A percentile compares a stretch with the other conserved stretches of the same genome.
phyloP scores from a whole-genome alignment of 2,888 invertebrate species.

The Latrodectus elegans region DNA sequence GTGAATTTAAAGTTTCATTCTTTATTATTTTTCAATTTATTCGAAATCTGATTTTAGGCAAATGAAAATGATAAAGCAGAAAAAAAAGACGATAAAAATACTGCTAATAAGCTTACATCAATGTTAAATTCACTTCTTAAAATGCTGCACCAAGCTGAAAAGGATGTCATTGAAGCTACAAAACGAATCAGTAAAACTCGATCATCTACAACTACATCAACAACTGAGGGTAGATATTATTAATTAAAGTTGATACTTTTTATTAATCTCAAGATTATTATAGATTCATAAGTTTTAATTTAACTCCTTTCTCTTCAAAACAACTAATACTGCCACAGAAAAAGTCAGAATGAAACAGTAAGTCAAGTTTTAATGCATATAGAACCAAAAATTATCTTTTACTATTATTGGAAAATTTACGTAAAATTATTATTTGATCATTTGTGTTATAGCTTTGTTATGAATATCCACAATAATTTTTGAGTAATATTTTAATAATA shows the following conservation, averaged over 20 bases:
- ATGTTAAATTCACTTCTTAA: constrained; percentile 73
- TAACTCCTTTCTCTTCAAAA: no score
- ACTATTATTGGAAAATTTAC: no score
- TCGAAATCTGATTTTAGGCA: constrained; percentile 20
- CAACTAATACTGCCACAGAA: no score
- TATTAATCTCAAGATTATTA: background rate
- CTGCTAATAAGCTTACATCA: constrained; percentile 72
- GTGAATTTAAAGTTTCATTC: background rate
- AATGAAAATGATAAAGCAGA: constrained; percentile 31
- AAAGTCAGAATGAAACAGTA: no score
- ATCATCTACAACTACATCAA: constrained; percentile 6
- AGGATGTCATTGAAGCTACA: constrained; percentile 63
- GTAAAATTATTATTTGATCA: no score
- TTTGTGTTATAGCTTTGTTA: no score
- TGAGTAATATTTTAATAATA: no score
- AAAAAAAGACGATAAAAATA: constrained; percentile 71
- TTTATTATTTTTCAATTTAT: background rate
- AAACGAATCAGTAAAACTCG: constrained; percentile 60
- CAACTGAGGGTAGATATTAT: constrained; percentile 11
- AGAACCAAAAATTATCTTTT: no score
- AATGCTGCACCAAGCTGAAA: constrained; percentile 73
- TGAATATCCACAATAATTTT: no score
- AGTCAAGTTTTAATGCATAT: no score
- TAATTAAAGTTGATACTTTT: background rate
- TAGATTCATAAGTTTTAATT: background rate